These are phyloP conservation scores for Heliothis virescens DNA, from an alignment of 1,140 invertebrate species.

Conservation along the genomic window DNA sequence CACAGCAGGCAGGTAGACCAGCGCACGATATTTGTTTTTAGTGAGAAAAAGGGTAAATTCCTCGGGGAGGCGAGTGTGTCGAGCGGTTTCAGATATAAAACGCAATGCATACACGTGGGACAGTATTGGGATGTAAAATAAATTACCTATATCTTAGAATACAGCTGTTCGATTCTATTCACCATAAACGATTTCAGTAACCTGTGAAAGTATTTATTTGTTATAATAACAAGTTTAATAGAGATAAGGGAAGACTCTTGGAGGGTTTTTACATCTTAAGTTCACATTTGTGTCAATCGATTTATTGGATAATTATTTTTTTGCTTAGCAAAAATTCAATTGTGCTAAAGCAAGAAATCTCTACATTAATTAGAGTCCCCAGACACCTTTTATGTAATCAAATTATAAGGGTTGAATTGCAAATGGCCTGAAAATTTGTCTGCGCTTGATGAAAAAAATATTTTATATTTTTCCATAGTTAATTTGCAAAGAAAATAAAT, in stretches of 20 bases:
- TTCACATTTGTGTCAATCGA: too few relatives aligned
- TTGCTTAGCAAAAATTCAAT: not conserved
- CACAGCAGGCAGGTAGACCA: slow-evolving; percentile 45
- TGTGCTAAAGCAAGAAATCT: slow-evolving; percentile 12
- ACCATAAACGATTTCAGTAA: not conserved
- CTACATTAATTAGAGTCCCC: slow-evolving; percentile 15
- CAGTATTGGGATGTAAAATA: slow-evolving; percentile 31
- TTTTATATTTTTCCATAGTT: not conserved
- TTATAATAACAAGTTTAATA: too few relatives aligned
- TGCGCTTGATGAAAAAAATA: slow-evolving; percentile 1
- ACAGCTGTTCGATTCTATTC: not conserved
- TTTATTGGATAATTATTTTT: not conserved
- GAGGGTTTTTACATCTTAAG: too few relatives aligned
- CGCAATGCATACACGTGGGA: slow-evolving; percentile 48
- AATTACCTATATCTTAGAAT: slow-evolving; percentile 50
- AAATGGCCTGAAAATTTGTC: slow-evolving; percentile 38
- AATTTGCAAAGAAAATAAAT: not conserved
- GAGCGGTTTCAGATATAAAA: slow-evolving; percentile 51
- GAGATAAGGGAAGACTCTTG: too few relatives aligned
- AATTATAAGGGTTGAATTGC: slow-evolving; percentile 52
- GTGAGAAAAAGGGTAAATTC: slow-evolving; percentile 65
- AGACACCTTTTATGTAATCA: slow-evolving; percentile 34
- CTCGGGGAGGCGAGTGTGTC: slow-evolving; percentile 50
- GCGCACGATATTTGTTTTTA: slow-evolving; percentile 63
- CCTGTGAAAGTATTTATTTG: not conserved